Base-by-base conservation (phyloP, 2,888 invertebrate genomes). In the Plutella xylostella region DNA sequence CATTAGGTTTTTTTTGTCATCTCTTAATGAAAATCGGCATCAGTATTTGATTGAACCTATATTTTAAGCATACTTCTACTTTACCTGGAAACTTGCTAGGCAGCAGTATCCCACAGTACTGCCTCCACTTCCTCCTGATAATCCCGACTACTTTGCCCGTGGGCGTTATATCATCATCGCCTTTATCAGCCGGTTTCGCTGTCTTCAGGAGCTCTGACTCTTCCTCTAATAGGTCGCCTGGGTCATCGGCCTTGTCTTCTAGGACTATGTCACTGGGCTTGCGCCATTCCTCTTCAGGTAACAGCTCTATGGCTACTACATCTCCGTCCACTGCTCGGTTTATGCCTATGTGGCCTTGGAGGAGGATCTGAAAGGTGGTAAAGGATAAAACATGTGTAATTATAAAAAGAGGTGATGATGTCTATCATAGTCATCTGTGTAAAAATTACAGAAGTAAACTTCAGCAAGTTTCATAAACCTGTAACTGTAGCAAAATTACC, bases 241-340 rank as follows among this genome's bases (percentile, higher is more conserved):
- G 88, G 58, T 91, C 91, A 51, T 85, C 87, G 3, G 88, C 88
- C 58, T 92, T 92, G 62, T 92, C 92, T 70, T 92, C 91, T 6
- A 93, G 71, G 6, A 94, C 88, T 42, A 94, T 89, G 54, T 93
- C 95, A 66, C 95, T 95, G 0, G 97, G 97, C 33, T 89, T 89
- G 6, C 92, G 88, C 99, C 99, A 99, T 59, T 98, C 87, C 6
- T 88, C 87, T 78, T 97, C 89, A 0, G 96, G 92, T 39, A 98
- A 85, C 39, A 99, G 76, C 75, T 96, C 90, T 43, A 99, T 82
- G 4, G 96, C 98, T 4, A 99, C 97, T 33, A 91, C 80, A 65
- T 99, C 99, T 4, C 96, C 97, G 67, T 98, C 94, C 0, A 98
- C 92, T 2, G 97, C 95, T 49, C 99, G 88, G 72, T 99, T 99